Conservation (phyloP, 2,888 invertebrate genomes). For the Stenotaenia linearis region DNA sequence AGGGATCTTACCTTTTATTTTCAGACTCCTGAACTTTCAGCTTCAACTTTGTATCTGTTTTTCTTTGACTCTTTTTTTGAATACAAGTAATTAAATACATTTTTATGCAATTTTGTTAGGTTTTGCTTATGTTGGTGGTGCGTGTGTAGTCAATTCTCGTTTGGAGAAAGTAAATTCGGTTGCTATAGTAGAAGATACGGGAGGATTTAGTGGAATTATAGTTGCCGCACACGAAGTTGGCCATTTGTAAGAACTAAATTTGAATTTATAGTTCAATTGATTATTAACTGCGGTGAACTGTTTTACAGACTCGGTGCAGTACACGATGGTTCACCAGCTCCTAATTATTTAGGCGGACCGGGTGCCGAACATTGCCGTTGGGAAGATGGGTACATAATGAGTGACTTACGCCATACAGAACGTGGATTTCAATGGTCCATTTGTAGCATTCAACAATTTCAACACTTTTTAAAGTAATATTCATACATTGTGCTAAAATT, state of each 20-base stretch:
- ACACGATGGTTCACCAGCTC: slow-evolving; percentile 93
- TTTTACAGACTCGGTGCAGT: slow-evolving; percentile 77
- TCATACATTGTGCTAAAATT: no score
- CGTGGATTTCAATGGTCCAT: slow-evolving; percentile 92
- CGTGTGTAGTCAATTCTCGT: slow-evolving; percentile 90
- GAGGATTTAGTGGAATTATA: slow-evolving; percentile 92
- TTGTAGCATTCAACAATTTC: slow-evolving; percentile 86
- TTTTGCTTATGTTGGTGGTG: slow-evolving; percentile 92
- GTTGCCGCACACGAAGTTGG: slow-evolving; percentile 95
- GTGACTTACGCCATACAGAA: slow-evolving; percentile 86
- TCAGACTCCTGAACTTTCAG: neutral
- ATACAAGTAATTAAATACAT: neutral
- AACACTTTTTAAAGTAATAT: slow-evolving; percentile 83
- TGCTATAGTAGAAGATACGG: slow-evolving; percentile 92
- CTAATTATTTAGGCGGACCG: slow-evolving; percentile 87
- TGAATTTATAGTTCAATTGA: neutral
- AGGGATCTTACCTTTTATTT: neutral
- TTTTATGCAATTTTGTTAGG: slow-evolving; percentile 55
- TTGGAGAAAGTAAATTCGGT: slow-evolving; percentile 93
- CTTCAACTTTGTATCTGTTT: neutral
- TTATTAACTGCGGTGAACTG: neutral
- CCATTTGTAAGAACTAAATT: slow-evolving; percentile 71
- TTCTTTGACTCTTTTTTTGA: neutral
- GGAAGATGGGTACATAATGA: slow-evolving; percentile 96
- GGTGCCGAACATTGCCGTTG: slow-evolving; percentile 90